Conservation (phyloP, 2,797 vertebrate genomes). For the Argya squamiceps region DNA sequence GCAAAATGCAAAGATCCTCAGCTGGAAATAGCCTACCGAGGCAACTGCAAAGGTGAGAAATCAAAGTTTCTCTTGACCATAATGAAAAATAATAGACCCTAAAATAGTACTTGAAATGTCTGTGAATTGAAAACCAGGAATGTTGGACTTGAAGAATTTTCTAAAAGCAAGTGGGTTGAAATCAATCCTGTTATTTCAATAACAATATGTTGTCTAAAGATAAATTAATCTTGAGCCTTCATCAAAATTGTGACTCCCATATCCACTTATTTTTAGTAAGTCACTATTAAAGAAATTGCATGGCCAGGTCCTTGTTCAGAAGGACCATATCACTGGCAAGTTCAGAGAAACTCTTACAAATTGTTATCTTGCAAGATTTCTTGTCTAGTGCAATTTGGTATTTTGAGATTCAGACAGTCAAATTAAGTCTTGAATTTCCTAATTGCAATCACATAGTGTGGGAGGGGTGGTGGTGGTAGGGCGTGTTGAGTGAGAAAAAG, state of each 20-base stretch:
- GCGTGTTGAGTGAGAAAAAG: not conserved
- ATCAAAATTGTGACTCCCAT: not conserved
- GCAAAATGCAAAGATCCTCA: slow-evolving; percentile 97
- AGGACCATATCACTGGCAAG: not conserved
- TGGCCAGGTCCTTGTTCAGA: not conserved
- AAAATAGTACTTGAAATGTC: not conserved
- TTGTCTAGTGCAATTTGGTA: not conserved
- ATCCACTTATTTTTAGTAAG: not conserved
- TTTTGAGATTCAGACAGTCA: not conserved
- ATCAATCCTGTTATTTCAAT: not conserved
- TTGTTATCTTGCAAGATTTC: not conserved
- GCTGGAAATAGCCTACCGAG: slow-evolving; percentile 87
- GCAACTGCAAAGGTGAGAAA: slow-evolving; percentile 93
- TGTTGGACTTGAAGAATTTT: not conserved
- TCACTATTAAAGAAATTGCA: not conserved
- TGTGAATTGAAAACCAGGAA: not conserved
- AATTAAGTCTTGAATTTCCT: not conserved
- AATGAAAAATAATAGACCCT: not conserved
- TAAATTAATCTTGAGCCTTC: not conserved
- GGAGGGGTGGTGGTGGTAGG: rapidly evolving
- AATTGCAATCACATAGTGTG: not conserved
- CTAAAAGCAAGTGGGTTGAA: not conserved
- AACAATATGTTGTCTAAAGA: not conserved
- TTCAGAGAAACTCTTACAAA: not conserved
- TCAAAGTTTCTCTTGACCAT: not conserved